Conservation (phyloP, 2,113 vertebrate genomes). For the Rutilus rutilus region DNA sequence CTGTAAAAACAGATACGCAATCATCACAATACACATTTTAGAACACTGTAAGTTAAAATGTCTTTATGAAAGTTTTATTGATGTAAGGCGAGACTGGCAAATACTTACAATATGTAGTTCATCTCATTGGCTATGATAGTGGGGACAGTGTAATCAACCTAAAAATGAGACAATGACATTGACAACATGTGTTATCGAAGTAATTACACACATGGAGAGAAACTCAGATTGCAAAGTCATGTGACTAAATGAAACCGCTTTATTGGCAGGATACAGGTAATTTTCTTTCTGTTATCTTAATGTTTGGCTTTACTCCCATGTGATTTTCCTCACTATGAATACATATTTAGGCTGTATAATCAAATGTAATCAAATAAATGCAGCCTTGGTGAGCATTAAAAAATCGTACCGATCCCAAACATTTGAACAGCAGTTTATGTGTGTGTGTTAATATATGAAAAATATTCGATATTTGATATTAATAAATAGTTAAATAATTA, state of each 20-base stretch:
- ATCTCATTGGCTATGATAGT: slow-evolving; percentile 91
- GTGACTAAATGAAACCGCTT: neutral
- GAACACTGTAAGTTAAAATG: neutral
- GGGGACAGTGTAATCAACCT: slow-evolving; percentile 94
- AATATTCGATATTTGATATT: too few species aligned
- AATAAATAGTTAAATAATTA: too few species aligned
- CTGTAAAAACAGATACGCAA: slow-evolving; percentile 59
- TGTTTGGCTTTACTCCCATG: neutral
- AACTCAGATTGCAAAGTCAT: neutral
- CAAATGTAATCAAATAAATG: too few species aligned
- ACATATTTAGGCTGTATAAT: neutral
- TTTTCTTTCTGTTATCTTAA: neutral
- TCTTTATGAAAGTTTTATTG: neutral
- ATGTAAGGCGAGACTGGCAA: neutral
- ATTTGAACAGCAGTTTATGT: too few species aligned
- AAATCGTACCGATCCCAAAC: too few species aligned
- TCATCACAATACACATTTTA: neutral
- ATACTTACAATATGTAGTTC: slow-evolving; percentile 96
- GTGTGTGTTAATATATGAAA: too few species aligned
- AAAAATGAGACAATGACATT: slow-evolving; percentile 52
- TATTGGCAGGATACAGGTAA: neutral
- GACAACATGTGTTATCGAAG: neutral
- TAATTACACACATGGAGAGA: slow-evolving; percentile 3
- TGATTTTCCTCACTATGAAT: neutral
- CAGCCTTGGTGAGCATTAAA: too few species aligned